phyloP scores from a whole-genome alignment of 2,797 vertebrate species.

The Manis crassicaudata region DNA sequence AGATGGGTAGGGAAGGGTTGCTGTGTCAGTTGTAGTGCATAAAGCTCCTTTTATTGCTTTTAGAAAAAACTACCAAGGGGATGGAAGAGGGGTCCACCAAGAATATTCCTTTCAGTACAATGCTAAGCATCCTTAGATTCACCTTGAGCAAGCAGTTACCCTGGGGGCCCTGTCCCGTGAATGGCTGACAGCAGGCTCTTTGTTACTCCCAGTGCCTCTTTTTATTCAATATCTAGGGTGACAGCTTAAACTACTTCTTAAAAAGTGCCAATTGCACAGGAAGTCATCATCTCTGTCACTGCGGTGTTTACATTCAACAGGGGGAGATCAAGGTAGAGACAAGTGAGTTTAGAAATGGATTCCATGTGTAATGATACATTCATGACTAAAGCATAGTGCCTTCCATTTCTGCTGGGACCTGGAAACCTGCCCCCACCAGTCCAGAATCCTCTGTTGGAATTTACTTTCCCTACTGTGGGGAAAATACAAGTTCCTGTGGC shows the following conservation, averaged over 20 bases:
- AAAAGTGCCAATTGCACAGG: not conserved
- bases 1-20: not conserved
- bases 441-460: not conserved
- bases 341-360: not conserved
- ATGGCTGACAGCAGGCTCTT: not conserved
- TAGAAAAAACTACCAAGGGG: not conserved
- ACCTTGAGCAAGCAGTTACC: not conserved
- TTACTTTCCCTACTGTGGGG: not conserved
- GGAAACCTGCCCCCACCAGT: not conserved
- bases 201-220: not conserved
- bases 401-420: not conserved
- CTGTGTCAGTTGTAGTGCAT: not conserved
- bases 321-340: not conserved
- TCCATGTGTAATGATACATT: not conserved
- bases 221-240: not conserved
- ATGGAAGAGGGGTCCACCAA: not conserved
- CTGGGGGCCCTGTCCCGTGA: not conserved
- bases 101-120: not conserved
- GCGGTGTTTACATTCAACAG: not conserved
- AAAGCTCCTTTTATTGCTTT: not conserved
- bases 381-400: not conserved
- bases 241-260: not conserved
- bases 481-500: too few relatives aligned
- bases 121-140: not conserved
- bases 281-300: conserved; percentile 8